phyloP scores from a whole-genome alignment of 1,140 invertebrate genomes.

The Araneus ventricosus region DNA sequence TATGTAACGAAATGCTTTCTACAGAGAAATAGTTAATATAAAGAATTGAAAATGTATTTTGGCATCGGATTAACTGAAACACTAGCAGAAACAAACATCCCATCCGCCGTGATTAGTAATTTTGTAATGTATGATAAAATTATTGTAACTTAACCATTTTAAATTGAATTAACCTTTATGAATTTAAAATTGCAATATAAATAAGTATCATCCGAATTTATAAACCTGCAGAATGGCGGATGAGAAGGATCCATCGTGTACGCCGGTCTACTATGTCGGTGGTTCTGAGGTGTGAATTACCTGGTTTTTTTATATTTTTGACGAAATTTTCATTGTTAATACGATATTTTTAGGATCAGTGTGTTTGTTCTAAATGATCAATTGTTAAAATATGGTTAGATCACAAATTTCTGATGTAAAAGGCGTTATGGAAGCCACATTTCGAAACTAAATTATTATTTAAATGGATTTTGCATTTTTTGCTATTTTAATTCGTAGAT shows the following conservation, averaged over 20 bases:
- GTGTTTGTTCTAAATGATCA: too few species aligned
- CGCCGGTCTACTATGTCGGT: slow-evolving; percentile 73
- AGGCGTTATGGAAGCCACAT: neutral
- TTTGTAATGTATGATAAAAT: neutral
- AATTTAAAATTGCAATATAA: neutral
- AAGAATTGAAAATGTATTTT: neutral
- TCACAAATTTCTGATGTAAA: neutral
- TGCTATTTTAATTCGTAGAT: too few species aligned
- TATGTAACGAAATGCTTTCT: too few species aligned
- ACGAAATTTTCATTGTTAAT: neutral
- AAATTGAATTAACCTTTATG: neutral
- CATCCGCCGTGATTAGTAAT: neutral
- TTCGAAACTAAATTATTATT: neutral
- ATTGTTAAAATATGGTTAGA: too few species aligned
- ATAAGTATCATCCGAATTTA: neutral
- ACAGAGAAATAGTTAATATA: neutral
- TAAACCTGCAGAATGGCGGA: slow-evolving; percentile 59
- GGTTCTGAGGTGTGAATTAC: slow-evolving; percentile 60
- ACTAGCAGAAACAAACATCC: slow-evolving; percentile 45
- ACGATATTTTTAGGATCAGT: neutral
- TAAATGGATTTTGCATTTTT: too few species aligned
- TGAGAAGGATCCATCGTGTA: slow-evolving; percentile 73
- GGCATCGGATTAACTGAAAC: slow-evolving; percentile 7
- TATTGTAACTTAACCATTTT: neutral
- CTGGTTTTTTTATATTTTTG: neutral